These are phyloP conservation scores for Heliconius aoede DNA, from an alignment of 2,888 invertebrate genomes.

Conservation along the genomic window DNA sequence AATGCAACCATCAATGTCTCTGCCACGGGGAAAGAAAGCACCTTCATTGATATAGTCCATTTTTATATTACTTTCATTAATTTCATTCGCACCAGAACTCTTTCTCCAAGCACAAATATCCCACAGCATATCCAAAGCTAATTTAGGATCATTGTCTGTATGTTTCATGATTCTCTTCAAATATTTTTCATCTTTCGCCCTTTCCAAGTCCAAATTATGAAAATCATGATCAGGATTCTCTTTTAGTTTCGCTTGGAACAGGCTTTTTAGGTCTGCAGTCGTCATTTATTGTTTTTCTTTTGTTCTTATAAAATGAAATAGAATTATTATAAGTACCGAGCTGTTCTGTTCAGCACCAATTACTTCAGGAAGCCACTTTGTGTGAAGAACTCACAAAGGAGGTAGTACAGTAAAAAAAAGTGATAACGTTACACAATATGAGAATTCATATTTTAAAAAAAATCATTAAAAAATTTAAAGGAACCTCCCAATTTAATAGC, in stretches of 20 bases:
- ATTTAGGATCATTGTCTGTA: constrained; percentile 85
- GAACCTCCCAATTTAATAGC: constrained; percentile 26
- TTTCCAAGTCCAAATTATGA: constrained; percentile 87
- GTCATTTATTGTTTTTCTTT: constrained; percentile 43
- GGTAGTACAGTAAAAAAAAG: no score
- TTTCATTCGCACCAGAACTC: constrained; percentile 88
- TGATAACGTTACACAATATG: no score
- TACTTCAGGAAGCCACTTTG: no score
- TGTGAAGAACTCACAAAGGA: no score
- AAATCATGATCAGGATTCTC: constrained; percentile 52
- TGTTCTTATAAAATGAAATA: not conserved
- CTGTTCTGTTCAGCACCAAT: no score
- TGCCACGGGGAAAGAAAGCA: constrained; percentile 88
- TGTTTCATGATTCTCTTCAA: constrained; percentile 88
- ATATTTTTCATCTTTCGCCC: constrained; percentile 87
- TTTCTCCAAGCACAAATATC: constrained; percentile 91
- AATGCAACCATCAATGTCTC: constrained; percentile 91
- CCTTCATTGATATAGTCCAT: constrained; percentile 88
- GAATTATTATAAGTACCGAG: no score
- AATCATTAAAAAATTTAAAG: constrained; percentile 1
- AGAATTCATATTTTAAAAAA: no score
- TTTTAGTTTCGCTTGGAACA: constrained; percentile 54
- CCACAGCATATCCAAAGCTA: constrained; percentile 88
- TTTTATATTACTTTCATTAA: constrained; percentile 86
- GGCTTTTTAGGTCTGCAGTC: constrained; percentile 51